A percentile compares a stretch with the other conserved stretches of the same genome.
phyloP scores from a whole-genome alignment of 1,140 invertebrate species.

The Drosophila micromelanica region DNA sequence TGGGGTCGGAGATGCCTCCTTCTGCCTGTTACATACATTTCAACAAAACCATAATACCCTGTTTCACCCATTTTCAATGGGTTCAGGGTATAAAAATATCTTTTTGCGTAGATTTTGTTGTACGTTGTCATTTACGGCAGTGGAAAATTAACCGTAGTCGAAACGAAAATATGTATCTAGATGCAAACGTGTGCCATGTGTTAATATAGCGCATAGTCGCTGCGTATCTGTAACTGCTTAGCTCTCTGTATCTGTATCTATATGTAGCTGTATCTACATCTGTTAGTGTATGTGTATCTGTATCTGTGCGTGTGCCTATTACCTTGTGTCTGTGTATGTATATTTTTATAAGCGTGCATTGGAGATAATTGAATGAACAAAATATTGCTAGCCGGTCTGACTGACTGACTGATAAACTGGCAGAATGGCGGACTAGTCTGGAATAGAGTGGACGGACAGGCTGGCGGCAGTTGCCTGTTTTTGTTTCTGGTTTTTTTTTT shows the following conservation, averaged over 20 bases:
- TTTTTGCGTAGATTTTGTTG: too few relatives aligned
- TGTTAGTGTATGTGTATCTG: slow-evolving; percentile 9
- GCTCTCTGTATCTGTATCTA: slow-evolving; percentile 12
- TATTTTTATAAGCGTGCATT: slow-evolving; percentile 50
- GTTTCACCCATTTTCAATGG: too few relatives aligned
- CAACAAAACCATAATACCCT: too few relatives aligned
- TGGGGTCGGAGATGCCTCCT: too few relatives aligned
- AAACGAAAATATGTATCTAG: slow-evolving; percentile 53
- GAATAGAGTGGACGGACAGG: slow-evolving; percentile 14
- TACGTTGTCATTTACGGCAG: slow-evolving; percentile 17
- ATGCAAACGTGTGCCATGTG: slow-evolving; percentile 24
- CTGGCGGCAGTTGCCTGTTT: background rate
- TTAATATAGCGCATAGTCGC: slow-evolving; percentile 5
- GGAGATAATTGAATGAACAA: slow-evolving; percentile 61
- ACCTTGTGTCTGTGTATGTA: slow-evolving; percentile 11
- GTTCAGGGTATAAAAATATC: too few relatives aligned
- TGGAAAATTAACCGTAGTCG: slow-evolving; percentile 52
- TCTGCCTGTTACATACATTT: too few relatives aligned
- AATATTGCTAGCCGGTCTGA: slow-evolving; percentile 26
- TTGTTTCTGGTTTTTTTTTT: slow-evolving; percentile 23
- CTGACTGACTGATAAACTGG: background rate
- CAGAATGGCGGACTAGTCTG: background rate
- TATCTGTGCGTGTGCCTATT: slow-evolving; percentile 31
- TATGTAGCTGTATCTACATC: slow-evolving; percentile 14
- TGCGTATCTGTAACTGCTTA: slow-evolving; percentile 25